These are phyloP conservation scores for Eriocheir sinensis DNA, from an alignment of 1,140 invertebrate genomes.

Conservation along the genomic window DNA sequence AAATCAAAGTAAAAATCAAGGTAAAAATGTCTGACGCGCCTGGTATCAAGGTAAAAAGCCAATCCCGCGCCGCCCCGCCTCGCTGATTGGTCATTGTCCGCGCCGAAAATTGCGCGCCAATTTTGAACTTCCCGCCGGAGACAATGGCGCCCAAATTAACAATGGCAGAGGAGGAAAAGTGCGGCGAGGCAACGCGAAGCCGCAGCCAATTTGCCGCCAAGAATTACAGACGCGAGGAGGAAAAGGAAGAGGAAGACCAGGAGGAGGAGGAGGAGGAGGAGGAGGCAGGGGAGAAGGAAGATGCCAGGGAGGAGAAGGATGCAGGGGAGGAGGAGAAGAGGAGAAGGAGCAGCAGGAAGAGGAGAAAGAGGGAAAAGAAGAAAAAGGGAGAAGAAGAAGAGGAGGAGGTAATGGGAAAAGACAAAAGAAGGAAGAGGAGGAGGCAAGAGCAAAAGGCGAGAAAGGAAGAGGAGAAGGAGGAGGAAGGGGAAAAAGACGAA, in stretches of 20 bases:
- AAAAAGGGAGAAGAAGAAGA: background rate
- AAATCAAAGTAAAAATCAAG: no score
- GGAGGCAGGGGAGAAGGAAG: background rate
- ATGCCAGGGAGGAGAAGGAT: background rate
- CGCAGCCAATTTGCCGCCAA: conserved; percentile 66
- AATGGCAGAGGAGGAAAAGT: conserved; percentile 64
- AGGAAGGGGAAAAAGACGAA: no score
- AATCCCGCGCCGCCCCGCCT: conserved; percentile 32
- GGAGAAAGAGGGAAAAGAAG: background rate
- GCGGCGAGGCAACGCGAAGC: conserved; percentile 58
- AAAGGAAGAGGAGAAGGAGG: no score
- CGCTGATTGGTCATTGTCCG: conserved; percentile 74
- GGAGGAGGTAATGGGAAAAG: no score
- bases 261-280: background rate
- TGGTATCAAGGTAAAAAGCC: background rate
- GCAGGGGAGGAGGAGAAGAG: background rate
- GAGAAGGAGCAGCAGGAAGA: background rate
- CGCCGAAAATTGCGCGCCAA: conserved; percentile 73
- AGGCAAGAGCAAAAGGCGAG: no score
- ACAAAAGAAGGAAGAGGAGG: no score
- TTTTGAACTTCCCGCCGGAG: conserved; percentile 73
- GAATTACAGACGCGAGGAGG: conserved; percentile 56
- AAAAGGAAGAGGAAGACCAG: background rate
- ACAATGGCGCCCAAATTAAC: conserved; percentile 74
- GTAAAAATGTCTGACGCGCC: background rate